A percentile compares a stretch with the other conserved stretches of the same genome.
Conservation (phyloP, 2,113 vertebrate species). For the Crotalus helleri region DNA sequence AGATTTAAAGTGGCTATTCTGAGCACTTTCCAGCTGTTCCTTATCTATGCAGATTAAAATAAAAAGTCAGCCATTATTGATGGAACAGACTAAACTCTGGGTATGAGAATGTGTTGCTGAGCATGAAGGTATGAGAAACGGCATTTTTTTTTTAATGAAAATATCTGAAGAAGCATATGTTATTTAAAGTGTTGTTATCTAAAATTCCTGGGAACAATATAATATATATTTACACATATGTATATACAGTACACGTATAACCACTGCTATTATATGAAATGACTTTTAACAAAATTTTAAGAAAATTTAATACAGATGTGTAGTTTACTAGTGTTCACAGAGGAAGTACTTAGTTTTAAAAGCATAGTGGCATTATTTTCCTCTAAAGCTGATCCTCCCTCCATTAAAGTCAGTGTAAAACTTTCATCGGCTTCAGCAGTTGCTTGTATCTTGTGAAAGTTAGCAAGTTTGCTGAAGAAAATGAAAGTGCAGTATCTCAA, state of each 20-base stretch:
- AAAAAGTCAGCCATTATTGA: not conserved
- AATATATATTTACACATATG: not conserved
- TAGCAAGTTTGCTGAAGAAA: constrained; percentile 11
- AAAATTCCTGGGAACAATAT: not conserved
- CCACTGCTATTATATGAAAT: not conserved
- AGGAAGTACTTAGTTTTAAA: not conserved
- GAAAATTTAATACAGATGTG: not conserved
- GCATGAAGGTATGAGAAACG: not conserved
- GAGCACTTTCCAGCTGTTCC: fast-evolving
- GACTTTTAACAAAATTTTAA: not conserved
- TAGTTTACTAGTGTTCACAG: not conserved
- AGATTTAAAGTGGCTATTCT: fast-evolving
- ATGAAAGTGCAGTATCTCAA: constrained; percentile 25
- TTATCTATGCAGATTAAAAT: fast-evolving
- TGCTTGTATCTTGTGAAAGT: not conserved
- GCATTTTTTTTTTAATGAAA: not conserved
- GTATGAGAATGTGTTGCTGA: not conserved
- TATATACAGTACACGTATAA: not conserved
- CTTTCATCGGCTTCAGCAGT: not conserved
- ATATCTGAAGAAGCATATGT: fast-evolving
- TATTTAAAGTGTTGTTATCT: not conserved
- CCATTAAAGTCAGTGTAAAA: not conserved
- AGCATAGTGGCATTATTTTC: not conserved
- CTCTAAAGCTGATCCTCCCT: not conserved
- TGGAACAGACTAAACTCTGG: fast-evolving